Conservation (phyloP, 2,797 vertebrate genomes). For the Phrynocephalus forsythii region DNA sequence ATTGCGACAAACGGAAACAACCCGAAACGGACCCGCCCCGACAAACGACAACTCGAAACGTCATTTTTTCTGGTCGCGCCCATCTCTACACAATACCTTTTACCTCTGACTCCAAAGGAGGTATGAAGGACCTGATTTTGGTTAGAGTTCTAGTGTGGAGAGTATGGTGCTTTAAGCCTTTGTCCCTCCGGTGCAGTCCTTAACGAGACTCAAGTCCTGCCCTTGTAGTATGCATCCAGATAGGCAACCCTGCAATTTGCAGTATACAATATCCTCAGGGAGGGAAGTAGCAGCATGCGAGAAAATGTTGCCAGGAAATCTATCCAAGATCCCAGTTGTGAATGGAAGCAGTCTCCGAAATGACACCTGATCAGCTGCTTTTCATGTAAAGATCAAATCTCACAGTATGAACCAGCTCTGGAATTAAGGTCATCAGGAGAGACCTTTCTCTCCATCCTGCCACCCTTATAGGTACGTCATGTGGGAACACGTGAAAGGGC, state of each 20-base stretch:
- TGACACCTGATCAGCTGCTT: background rate
- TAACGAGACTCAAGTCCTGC: background rate
- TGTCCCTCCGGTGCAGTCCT: background rate
- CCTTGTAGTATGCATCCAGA: background rate
- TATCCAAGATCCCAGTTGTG: background rate
- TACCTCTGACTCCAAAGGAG: background rate
- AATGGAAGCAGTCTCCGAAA: background rate
- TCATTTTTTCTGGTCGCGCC: no score
- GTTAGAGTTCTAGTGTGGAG: background rate
- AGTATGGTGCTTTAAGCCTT: background rate
- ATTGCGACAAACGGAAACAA: no score
- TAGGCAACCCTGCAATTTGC: background rate
- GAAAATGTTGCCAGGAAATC: background rate
- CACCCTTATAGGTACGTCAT: no score
- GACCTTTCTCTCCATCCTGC: no score
- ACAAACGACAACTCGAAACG: no score
- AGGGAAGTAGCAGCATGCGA: background rate
- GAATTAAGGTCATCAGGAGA: no score
- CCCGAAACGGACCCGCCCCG: no score
- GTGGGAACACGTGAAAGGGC: no score
- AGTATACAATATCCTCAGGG: background rate
- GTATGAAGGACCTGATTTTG: background rate
- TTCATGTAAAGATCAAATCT: background rate
- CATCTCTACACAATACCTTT: background rate
- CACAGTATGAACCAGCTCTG: no score